phyloP scores from a whole-genome alignment of 2,888 invertebrate species.

The Eupithecia tripunctaria region DNA sequence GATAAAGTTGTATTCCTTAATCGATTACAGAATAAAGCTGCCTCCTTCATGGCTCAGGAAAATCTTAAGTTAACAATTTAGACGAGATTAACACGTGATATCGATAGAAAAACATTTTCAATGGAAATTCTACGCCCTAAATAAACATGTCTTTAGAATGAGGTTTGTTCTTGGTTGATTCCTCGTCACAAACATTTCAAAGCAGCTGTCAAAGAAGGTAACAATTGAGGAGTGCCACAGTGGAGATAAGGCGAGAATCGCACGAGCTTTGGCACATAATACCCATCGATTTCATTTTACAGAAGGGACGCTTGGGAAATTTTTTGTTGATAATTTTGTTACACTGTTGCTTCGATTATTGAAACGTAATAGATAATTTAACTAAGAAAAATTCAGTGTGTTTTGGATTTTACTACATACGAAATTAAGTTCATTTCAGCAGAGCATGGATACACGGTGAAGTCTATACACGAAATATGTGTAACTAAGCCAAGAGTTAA shows the following conservation, averaged over 20 bases:
- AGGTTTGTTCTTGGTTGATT: slow-evolving; percentile 38
- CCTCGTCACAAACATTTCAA: slow-evolving; percentile 51
- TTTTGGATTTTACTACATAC: too few relatives aligned
- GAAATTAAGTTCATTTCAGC: too few relatives aligned
- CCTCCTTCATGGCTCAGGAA: not conserved
- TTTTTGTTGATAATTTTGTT: too few relatives aligned
- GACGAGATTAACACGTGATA: not conserved
- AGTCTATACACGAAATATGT: too few relatives aligned
- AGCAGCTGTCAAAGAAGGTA: slow-evolving; percentile 50
- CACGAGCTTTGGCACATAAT: slow-evolving; percentile 57
- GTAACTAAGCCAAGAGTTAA: too few relatives aligned
- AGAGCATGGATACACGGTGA: too few relatives aligned
- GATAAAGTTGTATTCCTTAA: not conserved
- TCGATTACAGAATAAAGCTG: not conserved
- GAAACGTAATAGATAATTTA: too few relatives aligned
- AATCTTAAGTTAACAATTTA: not conserved
- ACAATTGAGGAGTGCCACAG: slow-evolving; percentile 72
- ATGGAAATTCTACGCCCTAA: not conserved
- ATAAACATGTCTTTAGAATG: slow-evolving; percentile 18
- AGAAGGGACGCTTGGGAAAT: slow-evolving; percentile 4
- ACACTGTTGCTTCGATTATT: too few relatives aligned
- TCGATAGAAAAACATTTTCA: not conserved
- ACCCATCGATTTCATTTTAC: slow-evolving; percentile 49
- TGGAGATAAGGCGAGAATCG: slow-evolving; percentile 73
- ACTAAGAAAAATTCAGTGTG: too few relatives aligned